These are phyloP conservation scores for Gymnodraco acuticeps DNA, from an alignment of 2,797 vertebrate species.

Conservation along the genomic window DNA sequence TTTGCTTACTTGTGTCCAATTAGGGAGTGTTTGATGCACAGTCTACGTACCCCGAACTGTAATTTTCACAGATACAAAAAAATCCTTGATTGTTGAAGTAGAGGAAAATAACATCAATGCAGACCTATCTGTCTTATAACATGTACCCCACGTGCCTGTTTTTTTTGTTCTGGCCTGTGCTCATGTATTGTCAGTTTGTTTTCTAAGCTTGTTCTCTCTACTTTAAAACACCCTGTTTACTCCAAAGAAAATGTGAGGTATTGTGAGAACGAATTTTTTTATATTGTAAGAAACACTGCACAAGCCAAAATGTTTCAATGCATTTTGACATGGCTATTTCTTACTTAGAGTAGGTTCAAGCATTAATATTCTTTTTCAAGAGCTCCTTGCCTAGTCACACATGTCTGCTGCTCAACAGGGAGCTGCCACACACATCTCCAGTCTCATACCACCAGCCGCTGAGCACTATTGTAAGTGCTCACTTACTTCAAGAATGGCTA, in stretches of 20 bases:
- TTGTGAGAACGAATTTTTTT: not conserved
- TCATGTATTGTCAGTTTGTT: conserved; percentile 1
- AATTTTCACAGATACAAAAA: conserved; percentile 12
- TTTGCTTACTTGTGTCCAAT: conserved; percentile 39
- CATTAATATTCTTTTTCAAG: conserved; percentile 16
- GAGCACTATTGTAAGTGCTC: not conserved
- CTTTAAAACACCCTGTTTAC: conserved; percentile 37
- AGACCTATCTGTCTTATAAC: conserved; percentile 30
- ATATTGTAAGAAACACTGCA: conserved; percentile 6
- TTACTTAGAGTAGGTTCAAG: not conserved
- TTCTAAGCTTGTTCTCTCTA: conserved; percentile 11
- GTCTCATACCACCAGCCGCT: not conserved
- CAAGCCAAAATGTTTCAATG: conserved; percentile 5
- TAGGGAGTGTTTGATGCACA: conserved; percentile 23
- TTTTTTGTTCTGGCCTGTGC: conserved; percentile 35
- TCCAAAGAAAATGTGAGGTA: conserved; percentile 14
- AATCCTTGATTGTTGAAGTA: conserved; percentile 29
- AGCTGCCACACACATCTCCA: not conserved
- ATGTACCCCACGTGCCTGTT: conserved; percentile 19
- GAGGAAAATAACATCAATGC: conserved; percentile 11
- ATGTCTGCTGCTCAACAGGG: conserved; percentile 10
- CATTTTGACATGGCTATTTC: not conserved
- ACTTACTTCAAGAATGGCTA: conserved; percentile 1
- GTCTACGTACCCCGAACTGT: conserved; percentile 31
- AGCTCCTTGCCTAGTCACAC: not conserved